Base-by-base conservation (phyloP, 30 jellyfish, hydroid and myxozoan species). In the Cassiopea xamachana region DNA sequence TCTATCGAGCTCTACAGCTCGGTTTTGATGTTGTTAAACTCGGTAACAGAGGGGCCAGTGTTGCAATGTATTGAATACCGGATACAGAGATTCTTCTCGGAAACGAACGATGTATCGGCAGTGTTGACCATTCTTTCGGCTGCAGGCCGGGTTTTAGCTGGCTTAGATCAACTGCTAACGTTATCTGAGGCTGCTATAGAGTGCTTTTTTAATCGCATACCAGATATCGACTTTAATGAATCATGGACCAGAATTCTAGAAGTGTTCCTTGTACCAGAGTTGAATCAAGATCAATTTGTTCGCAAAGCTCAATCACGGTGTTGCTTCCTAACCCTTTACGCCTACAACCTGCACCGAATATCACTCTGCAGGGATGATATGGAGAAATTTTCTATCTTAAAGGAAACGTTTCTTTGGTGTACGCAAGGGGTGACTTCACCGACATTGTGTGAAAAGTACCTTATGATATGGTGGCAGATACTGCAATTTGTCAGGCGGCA, bases 401-500 rank as follows among this genome's bases (percentile, higher is more conserved):
- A 19, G 46, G 94, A 89, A 43, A 71, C 94, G 10, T 89, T 94
- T 17, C 97, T 78, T 45, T 94, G 97, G 97, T 90, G 97, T 67
- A 7, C 84, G 4, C 80, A 82, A 12, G 60, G 69, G 1, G 90
- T 82, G 43, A 93, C 92, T 17, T 86, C 92, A 0, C 86, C 89
- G 69, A 58, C 7, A 1, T 84, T 82, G 27, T 78, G 89, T 70
- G 98, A 93, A 73, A 93, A 93, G 84, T 51, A 61, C 5, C 78
- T 93, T 19, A 47, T 93, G 76, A 71, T 93, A 2, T 93, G 98
- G 98, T 84, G 90, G 87, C 98, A 94, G 62, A 73, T 83, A 5
- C 64, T 94, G 77, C 70, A 90, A 48, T 71, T 75, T 16, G 97
- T 93, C 5, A 80, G 89, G 50, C 71, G 79, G 72, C 92, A 61